Evolutionary conservation across 2,888 invertebrate species (phyloP), one percentile per base, ranked within the genome.

Genomic region (Noctua pronuba): DNA sequence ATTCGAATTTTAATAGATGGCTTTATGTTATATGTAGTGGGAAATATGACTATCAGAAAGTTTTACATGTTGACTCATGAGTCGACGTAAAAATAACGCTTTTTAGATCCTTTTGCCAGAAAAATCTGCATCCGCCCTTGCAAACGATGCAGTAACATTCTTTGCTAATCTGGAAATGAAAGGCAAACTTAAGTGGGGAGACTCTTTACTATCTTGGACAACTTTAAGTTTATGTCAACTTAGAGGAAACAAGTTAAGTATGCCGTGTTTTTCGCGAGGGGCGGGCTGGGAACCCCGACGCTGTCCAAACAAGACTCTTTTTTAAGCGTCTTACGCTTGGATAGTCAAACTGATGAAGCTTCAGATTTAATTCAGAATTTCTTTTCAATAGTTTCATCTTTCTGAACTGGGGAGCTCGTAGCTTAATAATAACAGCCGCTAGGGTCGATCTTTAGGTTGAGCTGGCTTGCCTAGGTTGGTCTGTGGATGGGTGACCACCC

Each of bases 151-250:
- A 74, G 74, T 46, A 77, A 69, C 62, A 60, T 69, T 69, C 55
- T 73, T 69, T 62, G 44, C 55, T 73, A 73, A 84, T 84, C 82
- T 78, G 44, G 10, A 84, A 84, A 83, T 71, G 71, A 84, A 79
- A 84, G 70, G 38, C 65, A 77, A 79, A 82, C 73, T 87, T 84
- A 79, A 84, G 73, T 73, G 28, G 62, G 49, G 44, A 46, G n/a
- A 76, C 72, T 82, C 84, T 75, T 73, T 72, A 67, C 62, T 77
- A 76, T 75, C 74, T 77, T 64, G 58, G 44, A 60, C 73, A 78
- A 82, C 74, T 78, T 77, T 75, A 66, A 78, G 35, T 58, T 72
- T 62, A 79, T 72, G 68, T 68, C 74, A 78, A 70, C 69, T 77
- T 68, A 58, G 38, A 70, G 55, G 11, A 38, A 77, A 75, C 46